Evolutionary conservation across 2,888 invertebrate species (phyloP), one percentile per base, ranked within the genome.

Genomic region (Icerya purchasi): DNA sequence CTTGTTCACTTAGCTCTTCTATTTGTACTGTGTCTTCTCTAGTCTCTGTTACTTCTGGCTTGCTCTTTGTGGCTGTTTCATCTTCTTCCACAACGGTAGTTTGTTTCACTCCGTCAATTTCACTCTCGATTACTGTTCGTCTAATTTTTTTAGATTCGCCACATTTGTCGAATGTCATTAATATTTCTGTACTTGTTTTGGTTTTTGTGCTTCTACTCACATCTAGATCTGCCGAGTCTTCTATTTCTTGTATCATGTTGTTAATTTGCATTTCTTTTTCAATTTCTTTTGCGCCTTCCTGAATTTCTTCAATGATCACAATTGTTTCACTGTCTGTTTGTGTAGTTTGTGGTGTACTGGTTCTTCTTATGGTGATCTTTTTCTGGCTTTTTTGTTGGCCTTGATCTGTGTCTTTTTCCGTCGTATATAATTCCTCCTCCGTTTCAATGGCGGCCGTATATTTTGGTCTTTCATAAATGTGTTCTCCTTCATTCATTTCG

Each of bases 1-100:
- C n/a, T n/a, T n/a, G n/a, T n/a, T n/a, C n/a, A n/a, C 59, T 19
- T 50, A 52, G 59, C 22, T 50, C 53, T 56, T 57, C 58, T 14
- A 23, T 18, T 21, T 21, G 49, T 36, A 25, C 36, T 19, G 56
- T 56, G 19, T 22, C 56, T 22, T 78, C 76, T 56, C 81, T 74
- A 3, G 80, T 78, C 66, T 82, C 82, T 21, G 84, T 72, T 70
- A 83, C 84, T 69, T 81, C 80, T 69, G 81, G 78, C 54, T 78
- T 76, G 62, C 76, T 75, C 68, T 81, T 78, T 68, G 81, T 78
- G 65, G 73, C 69, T 10, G 50, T 54, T 58, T 62, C 56, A 22
- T 36, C 24, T 65, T 58, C 61, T 68, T 2, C 50, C 3, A 50
- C 23, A 2, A 23, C 50, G 2, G 23, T 51, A 24, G 24, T 23